A percentile compares a stretch with the other conserved stretches of the same genome.
Evolutionary conservation across 2,113 vertebrate species (phyloP).

Genomic region (Candoia aspera): DNA sequence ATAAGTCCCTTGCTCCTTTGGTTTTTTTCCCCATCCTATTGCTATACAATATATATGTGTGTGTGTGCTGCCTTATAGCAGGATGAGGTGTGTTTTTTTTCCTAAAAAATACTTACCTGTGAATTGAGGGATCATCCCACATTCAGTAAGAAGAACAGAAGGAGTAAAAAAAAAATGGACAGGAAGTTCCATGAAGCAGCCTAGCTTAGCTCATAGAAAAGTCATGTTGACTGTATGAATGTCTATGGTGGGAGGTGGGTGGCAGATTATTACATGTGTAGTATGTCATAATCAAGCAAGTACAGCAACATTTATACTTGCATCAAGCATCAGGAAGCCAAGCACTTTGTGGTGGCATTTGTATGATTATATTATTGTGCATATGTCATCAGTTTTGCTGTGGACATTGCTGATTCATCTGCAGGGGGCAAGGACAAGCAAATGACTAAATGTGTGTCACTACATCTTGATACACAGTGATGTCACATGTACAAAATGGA

Average conservation of each 20-base stretch:
- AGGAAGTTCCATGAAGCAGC: not conserved
- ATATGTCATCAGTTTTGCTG: not conserved
- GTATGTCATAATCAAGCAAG: not conserved
- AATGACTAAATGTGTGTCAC: not conserved
- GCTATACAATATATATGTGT: not conserved
- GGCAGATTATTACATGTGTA: not conserved
- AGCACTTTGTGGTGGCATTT: not conserved
- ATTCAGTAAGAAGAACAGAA: not conserved
- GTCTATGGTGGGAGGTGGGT: not conserved
- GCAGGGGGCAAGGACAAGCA: not conserved
- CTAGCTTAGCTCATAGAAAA: not conserved
- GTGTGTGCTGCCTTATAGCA: not conserved
- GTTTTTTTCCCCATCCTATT: not conserved
- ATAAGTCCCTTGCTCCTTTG: not conserved
- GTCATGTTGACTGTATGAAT: not conserved
- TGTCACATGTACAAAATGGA: not conserved
- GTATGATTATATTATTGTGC: not conserved
- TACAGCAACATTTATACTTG: not conserved
- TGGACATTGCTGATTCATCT: not conserved
- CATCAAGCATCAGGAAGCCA: not conserved
- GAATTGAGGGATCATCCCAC: not conserved
- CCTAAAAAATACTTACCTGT: too few relatives aligned
- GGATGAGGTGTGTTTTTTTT: not conserved
- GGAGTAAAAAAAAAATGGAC: not conserved
- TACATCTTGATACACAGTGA: not conserved